These are phyloP conservation scores for Mus spicilegus DNA, from an alignment of 2,113 vertebrate genomes.

Conservation along the genomic window DNA sequence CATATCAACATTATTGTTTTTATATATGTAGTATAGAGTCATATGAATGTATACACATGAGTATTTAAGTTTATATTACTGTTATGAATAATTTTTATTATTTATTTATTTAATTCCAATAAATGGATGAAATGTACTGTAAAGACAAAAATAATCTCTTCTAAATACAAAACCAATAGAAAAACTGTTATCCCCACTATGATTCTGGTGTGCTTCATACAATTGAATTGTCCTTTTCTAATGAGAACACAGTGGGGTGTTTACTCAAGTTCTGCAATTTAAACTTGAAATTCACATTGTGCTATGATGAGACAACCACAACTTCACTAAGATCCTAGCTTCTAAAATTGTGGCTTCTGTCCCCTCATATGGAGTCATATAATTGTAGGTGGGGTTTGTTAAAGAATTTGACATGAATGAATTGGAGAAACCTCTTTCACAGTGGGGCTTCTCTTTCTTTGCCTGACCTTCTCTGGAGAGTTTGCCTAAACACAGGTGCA, in stretches of 20 bases:
- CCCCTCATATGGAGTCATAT: neutral
- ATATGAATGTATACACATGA: neutral
- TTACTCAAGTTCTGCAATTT: neutral
- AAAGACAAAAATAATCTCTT: neutral
- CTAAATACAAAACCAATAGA: neutral
- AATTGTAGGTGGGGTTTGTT: neutral
- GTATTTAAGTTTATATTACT: neutral
- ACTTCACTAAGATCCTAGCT: neutral
- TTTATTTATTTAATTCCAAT: neutral
- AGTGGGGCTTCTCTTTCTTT: too few relatives aligned
- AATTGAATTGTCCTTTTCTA: neutral
- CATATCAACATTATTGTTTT: neutral
- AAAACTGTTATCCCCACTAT: neutral
- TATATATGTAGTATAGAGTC: neutral
- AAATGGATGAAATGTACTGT: fast-evolving
- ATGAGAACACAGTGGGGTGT: neutral
- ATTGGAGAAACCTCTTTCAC: too few relatives aligned
- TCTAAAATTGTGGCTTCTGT: neutral
- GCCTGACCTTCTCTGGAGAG: too few relatives aligned
- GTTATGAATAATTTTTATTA: neutral
- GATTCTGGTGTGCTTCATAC: neutral
- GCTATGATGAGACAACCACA: too few relatives aligned
- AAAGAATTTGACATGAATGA: neutral
- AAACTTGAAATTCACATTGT: neutral
- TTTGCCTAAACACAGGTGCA: too few relatives aligned